Percentiles rank a stretch among this genome's conserved stretches.
These are phyloP conservation scores for Corythornis leucogaster DNA, from an alignment of 2,797 vertebrate genomes.

Conservation along the genomic window DNA sequence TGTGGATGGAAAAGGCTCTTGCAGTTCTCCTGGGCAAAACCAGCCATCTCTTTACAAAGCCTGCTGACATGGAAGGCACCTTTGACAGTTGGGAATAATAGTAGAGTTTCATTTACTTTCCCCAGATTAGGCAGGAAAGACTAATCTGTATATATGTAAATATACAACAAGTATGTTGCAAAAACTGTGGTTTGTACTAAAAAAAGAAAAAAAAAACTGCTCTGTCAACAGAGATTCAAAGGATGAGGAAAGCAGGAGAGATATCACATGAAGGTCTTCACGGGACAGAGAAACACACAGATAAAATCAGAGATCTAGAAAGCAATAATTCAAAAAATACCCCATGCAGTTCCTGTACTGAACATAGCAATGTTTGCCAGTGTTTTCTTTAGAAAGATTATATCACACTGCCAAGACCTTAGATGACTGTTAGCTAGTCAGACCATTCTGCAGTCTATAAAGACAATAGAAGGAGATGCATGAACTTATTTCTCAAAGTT, in stretches of 20 bases:
- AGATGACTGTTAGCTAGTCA: not conserved
- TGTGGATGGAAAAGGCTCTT: not conserved
- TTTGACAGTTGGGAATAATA: not conserved
- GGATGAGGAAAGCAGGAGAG: not conserved
- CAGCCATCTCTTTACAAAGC: not conserved
- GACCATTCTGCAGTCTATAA: not conserved
- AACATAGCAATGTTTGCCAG: not conserved
- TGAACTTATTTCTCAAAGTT: not conserved
- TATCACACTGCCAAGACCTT: not conserved
- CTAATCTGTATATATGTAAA: not conserved
- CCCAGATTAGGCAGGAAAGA: not conserved
- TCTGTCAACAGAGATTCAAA: not conserved
- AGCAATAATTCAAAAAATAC: not conserved
- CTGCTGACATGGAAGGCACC: not conserved
- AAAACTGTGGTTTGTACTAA: not conserved
- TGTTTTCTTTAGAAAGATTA: not conserved
- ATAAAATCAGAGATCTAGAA: not conserved
- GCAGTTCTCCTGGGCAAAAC: not conserved
- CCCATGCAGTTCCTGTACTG: not conserved
- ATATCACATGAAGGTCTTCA: fast-evolving
- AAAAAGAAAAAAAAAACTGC: not conserved
- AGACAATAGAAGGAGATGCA: not conserved
- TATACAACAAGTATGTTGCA: fast-evolving
- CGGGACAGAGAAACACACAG: not conserved
- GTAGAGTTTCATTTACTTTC: not conserved